Conservation (phyloP, 1,140 invertebrate genomes). For the Maconellicoccus hirsutus region DNA sequence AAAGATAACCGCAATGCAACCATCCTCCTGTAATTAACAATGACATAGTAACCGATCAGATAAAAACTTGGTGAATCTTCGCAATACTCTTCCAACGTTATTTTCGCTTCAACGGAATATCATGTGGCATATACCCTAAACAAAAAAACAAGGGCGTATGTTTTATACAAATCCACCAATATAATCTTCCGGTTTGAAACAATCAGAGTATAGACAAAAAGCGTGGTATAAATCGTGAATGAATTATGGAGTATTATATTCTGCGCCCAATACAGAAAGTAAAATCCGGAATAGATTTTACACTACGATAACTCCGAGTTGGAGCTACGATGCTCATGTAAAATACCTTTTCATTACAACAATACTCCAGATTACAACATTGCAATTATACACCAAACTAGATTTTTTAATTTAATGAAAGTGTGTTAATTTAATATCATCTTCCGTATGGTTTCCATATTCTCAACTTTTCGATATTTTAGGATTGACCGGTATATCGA, state of each 20-base stretch:
- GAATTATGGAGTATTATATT: neutral
- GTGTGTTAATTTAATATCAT: neutral
- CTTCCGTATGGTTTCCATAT: too few species aligned
- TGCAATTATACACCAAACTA: neutral
- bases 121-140: neutral
- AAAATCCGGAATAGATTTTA: constrained; percentile 5
- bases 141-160: neutral
- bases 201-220: neutral
- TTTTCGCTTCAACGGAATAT: too few species aligned
- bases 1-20: too few species aligned
- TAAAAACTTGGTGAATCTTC: too few species aligned
- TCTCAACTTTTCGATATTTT: too few species aligned
- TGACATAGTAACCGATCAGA: too few species aligned
- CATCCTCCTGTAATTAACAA: too few species aligned
- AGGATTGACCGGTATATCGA: too few species aligned
- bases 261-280: constrained; percentile 7
- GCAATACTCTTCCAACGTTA: too few species aligned
- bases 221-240: neutral
- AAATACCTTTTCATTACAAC: neutral
- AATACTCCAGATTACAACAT: neutral
- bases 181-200: neutral
- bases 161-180: neutral
- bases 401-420: constrained; percentile 6
- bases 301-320: neutral
- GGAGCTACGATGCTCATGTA: neutral